Percentiles rank a stretch among this genome's conserved stretches.
These are phyloP conservation scores for Cheilosia variabilis DNA, from an alignment of 2,888 invertebrate genomes.

Conservation along the genomic window DNA sequence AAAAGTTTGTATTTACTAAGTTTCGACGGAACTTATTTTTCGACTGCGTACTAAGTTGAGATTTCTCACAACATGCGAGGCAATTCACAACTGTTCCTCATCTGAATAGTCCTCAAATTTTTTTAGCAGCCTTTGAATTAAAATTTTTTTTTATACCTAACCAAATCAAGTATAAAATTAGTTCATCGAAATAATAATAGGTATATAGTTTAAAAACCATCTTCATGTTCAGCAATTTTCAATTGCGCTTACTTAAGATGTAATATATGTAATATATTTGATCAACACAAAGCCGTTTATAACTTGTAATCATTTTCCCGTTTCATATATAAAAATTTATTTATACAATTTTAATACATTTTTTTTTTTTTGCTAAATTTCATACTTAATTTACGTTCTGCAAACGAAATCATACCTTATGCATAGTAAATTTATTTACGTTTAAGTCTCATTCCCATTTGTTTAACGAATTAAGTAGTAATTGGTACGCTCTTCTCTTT, in stretches of 20 bases:
- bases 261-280: slow-evolving; percentile 10
- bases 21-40: too few relatives aligned
- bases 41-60: too few relatives aligned
- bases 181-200: neutral
- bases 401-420: slow-evolving; percentile 47
- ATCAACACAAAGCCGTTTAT: slow-evolving; percentile 48
- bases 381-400: slow-evolving; percentile 46
- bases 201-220: neutral
- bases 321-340: slow-evolving; percentile 68
- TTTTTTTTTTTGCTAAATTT: slow-evolving; percentile 36
- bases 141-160: neutral
- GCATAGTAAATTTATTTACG: slow-evolving; percentile 59
- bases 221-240: neutral
- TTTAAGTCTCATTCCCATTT: slow-evolving; percentile 71
- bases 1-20: too few relatives aligned
- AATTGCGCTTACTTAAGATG: slow-evolving; percentile 17
- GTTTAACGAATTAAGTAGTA: slow-evolving; percentile 20
- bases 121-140: neutral
- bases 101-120: too few relatives aligned
- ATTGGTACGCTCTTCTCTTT: slow-evolving; percentile 25
- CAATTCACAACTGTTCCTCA: too few relatives aligned
- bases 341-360: slow-evolving; percentile 53
- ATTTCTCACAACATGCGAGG: too few relatives aligned
- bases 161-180: neutral
- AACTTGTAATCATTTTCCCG: neutral